Evolutionary conservation across 2,113 vertebrate species (phyloP).

Genomic region (Sander vitreus): DNA sequence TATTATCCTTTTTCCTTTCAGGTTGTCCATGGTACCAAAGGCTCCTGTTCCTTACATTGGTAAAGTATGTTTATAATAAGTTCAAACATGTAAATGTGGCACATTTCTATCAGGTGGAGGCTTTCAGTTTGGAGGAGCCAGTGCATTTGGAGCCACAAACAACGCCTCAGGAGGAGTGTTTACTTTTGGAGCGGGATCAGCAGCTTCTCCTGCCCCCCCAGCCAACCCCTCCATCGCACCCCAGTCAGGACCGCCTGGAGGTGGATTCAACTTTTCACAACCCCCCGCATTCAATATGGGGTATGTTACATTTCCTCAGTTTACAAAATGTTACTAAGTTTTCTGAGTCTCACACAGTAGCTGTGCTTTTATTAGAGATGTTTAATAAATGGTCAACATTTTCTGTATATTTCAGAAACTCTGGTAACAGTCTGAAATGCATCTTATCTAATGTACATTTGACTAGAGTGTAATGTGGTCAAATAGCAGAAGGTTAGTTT

Average conservation of each 20-base stretch:
- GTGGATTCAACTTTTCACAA: slow-evolving; percentile 87
- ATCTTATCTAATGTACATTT: not conserved
- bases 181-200: slow-evolving; percentile 85
- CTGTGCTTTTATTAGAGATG: not conserved
- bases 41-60: not conserved
- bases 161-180: slow-evolving; percentile 85
- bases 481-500: not conserved
- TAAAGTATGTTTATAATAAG: not conserved
- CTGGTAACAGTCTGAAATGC: not conserved
- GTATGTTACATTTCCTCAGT: slow-evolving; percentile 78
- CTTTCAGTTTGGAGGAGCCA: slow-evolving; percentile 91
- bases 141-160: slow-evolving; percentile 85
- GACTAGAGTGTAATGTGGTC: not conserved
- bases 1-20: not conserved
- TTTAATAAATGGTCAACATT: not conserved
- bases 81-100: not conserved
- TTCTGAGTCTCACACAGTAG: not conserved
- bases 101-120: slow-evolving; percentile 75
- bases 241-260: slow-evolving; percentile 81
- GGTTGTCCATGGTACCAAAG: not conserved
- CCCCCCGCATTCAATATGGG: slow-evolving; percentile 87
- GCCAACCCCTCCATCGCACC: slow-evolving; percentile 79
- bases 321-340: not conserved
- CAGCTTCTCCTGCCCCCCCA: slow-evolving; percentile 69
- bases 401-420: not conserved